These are phyloP conservation scores for Muntiacus muntjak DNA, from an alignment of 2,113 vertebrate species.

Conservation along the genomic window DNA sequence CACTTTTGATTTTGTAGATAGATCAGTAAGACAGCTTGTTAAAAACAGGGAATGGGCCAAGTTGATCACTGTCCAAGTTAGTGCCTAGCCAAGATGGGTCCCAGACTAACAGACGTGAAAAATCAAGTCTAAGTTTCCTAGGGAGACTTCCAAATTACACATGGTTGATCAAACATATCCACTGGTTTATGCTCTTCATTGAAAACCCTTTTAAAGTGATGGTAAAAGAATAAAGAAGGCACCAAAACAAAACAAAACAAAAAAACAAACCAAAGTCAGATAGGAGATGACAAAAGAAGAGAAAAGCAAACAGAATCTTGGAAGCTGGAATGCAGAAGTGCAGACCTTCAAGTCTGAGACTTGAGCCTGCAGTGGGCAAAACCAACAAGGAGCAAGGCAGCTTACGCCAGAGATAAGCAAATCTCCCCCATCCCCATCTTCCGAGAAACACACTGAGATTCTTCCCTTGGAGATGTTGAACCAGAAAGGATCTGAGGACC, in stretches of 20 bases:
- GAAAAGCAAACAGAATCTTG: neutral
- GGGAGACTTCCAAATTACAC: neutral
- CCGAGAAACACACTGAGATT: neutral
- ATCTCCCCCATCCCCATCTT: too few species aligned
- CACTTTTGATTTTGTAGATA: neutral
- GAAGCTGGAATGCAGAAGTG: neutral
- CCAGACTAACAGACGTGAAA: neutral
- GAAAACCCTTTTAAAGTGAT: neutral
- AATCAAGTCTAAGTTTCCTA: neutral
- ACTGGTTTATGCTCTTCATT: neutral
- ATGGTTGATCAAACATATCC: neutral
- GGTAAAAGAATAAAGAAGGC: conserved; percentile 10
- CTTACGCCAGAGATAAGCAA: neutral
- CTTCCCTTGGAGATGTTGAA: neutral
- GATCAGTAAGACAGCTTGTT: neutral
- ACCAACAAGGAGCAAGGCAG: neutral
- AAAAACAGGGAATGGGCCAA: neutral
- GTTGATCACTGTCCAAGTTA: neutral
- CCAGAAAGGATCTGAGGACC: neutral
- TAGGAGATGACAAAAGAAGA: neutral
- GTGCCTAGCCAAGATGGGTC: neutral
- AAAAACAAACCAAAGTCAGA: neutral
- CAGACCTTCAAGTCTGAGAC: neutral
- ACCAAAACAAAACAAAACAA: neutral
- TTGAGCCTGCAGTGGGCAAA: neutral